phyloP scores from a whole-genome alignment of 2,797 vertebrate genomes.

The Coracias cyanogaster region DNA sequence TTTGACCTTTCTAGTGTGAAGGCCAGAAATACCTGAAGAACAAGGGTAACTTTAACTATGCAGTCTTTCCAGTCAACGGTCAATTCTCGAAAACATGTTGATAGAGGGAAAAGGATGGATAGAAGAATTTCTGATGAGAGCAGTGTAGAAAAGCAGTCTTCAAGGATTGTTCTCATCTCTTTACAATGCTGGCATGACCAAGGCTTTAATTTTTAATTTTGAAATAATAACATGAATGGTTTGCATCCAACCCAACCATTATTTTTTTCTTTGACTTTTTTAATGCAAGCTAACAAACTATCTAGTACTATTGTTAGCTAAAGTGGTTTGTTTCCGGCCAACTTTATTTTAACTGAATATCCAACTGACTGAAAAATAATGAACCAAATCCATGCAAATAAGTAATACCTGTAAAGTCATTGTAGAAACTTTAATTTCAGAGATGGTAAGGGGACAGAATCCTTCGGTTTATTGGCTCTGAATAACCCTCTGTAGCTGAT shows the following conservation, averaged over 20 bases:
- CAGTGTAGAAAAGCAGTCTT: neutral
- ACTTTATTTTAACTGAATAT: neutral
- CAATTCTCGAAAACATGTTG: neutral
- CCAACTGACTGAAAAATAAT: constrained; percentile 1
- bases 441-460: neutral
- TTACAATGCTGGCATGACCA: neutral
- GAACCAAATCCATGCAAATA: constrained; percentile 3
- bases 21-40: neutral
- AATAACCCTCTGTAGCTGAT: neutral
- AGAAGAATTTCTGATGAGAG: neutral
- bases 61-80: neutral
- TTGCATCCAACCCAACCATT: neutral
- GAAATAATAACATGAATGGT: neutral
- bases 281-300: neutral
- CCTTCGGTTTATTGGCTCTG: neutral
- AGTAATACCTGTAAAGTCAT: neutral
- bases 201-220: neutral
- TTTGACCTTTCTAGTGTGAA: neutral
- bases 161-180: neutral
- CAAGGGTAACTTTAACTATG: neutral
- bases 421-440: neutral
- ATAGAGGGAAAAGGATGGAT: neutral
- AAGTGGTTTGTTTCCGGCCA: neutral
- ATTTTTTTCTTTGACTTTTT: neutral
- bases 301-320: neutral